Evolutionary conservation across 2,888 invertebrate genomes (phyloP).

Genomic region (Drosophila rubida): DNA sequence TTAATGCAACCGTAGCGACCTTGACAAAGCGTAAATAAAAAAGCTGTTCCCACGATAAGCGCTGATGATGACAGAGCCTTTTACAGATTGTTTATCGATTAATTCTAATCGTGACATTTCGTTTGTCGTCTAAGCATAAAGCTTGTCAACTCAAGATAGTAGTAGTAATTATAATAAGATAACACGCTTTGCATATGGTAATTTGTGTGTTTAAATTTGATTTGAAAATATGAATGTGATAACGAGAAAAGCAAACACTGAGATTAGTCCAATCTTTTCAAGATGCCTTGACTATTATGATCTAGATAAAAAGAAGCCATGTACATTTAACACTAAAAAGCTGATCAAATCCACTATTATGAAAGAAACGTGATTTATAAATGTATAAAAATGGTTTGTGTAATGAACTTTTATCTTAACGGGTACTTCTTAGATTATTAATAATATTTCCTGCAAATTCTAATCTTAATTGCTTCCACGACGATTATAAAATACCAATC

Average conservation of each 20-base stretch:
- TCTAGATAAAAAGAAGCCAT: not conserved
- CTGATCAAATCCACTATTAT: too few species aligned
- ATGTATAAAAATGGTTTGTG: too few species aligned
- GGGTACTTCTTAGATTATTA: too few species aligned
- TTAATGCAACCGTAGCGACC: slow-evolving; percentile 23
- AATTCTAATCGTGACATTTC: not conserved
- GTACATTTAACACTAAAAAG: too few species aligned
- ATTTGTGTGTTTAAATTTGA: not conserved
- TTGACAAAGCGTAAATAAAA: slow-evolving; percentile 16
- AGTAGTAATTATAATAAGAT: not conserved
- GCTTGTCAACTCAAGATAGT: not conserved
- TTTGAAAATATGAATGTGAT: not conserved
- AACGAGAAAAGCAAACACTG: not conserved
- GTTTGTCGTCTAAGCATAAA: not conserved
- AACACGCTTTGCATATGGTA: not conserved
- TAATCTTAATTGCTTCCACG: too few species aligned
- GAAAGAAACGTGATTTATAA: too few species aligned
- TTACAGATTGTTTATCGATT: not conserved
- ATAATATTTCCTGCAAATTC: too few species aligned
- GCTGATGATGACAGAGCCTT: not conserved
- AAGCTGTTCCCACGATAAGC: slow-evolving; percentile 6
- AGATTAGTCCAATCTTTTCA: not conserved
- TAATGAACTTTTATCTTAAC: too few species aligned
- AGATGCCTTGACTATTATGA: not conserved
- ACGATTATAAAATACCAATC: too few species aligned